These are phyloP conservation scores for Stichopus horrens DNA, from an alignment of 53 echinoderm and acorn worm species.

Conservation along the genomic window DNA sequence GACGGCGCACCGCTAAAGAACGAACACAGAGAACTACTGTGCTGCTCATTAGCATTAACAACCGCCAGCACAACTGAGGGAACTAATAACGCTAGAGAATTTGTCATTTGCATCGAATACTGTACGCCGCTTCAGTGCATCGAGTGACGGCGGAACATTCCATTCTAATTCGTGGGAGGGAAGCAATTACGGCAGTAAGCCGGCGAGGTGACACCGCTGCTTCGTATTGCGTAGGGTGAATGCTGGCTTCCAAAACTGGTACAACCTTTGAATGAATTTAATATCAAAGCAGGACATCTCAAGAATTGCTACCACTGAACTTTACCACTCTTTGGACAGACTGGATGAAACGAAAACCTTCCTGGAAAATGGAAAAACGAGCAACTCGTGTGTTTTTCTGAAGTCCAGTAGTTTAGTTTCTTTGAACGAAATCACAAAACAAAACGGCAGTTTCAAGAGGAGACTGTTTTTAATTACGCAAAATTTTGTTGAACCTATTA, in stretches of 20 bases:
- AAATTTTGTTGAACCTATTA: too few relatives aligned
- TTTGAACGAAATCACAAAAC: too few relatives aligned
- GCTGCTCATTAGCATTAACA: neutral
- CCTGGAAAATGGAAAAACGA: neutral
- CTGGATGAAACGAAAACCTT: too few relatives aligned
- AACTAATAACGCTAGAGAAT: slow-evolving; percentile 15
- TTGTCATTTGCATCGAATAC: slow-evolving; percentile 1
- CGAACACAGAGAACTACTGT: neutral
- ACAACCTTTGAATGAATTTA: neutral
- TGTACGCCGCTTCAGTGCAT: neutral
- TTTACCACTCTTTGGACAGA: neutral
- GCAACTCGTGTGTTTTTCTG: neutral
- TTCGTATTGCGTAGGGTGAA: neutral
- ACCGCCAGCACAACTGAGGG: slow-evolving; percentile 31
- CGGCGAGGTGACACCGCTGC: neutral
- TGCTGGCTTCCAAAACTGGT: neutral
- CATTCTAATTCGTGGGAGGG: slow-evolving; percentile 19
- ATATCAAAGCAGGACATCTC: neutral
- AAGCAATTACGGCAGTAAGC: neutral
- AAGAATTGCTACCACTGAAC: neutral
- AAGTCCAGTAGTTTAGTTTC: too few relatives aligned
- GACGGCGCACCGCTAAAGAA: neutral
- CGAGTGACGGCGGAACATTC: slow-evolving; percentile 7
- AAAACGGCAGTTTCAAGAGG: too few relatives aligned
- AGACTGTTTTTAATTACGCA: too few relatives aligned